phyloP scores from a whole-genome alignment of 2,797 vertebrate species.

The Acipenser ruthenus region DNA sequence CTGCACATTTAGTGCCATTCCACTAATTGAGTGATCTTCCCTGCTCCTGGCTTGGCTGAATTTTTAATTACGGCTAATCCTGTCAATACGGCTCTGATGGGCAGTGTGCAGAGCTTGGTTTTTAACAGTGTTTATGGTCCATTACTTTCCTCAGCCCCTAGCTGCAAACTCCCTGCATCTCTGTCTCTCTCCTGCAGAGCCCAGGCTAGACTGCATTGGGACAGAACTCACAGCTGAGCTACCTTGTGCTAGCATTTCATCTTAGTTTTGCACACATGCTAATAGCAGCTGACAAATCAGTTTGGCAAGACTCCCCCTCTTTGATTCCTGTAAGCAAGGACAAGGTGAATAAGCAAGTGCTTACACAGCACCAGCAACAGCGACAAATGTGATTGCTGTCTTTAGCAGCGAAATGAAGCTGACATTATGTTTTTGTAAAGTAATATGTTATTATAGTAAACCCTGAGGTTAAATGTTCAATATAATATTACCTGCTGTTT shows the following conservation, averaged over 20 bases:
- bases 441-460: slow-evolving; percentile 27
- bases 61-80: slow-evolving; percentile 15
- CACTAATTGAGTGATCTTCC: slow-evolving; percentile 32
- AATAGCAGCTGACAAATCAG: slow-evolving; percentile 10
- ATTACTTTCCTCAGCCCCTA: background rate
- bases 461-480: slow-evolving; percentile 25
- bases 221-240: background rate
- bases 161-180: background rate
- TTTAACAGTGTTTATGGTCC: slow-evolving; percentile 1
- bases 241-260: too few relatives aligned
- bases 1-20: slow-evolving; percentile 20
- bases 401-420: slow-evolving; percentile 10
- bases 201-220: too few relatives aligned
- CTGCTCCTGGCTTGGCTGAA: slow-evolving; percentile 15
- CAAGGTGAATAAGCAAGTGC: slow-evolving; percentile 27
- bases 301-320: slow-evolving; percentile 21
- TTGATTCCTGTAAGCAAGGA: slow-evolving; percentile 17
- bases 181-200: too few relatives aligned
- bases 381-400: slow-evolving; percentile 31
- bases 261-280: slow-evolving; percentile 15
- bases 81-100: slow-evolving; percentile 13
- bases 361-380: slow-evolving; percentile 31
- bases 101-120: background rate
- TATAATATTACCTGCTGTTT: slow-evolving; percentile 23
- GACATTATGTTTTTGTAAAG: slow-evolving; percentile 18